Base-by-base conservation (phyloP, 1,140 invertebrate genomes). In the Penaeus indicus region DNA sequence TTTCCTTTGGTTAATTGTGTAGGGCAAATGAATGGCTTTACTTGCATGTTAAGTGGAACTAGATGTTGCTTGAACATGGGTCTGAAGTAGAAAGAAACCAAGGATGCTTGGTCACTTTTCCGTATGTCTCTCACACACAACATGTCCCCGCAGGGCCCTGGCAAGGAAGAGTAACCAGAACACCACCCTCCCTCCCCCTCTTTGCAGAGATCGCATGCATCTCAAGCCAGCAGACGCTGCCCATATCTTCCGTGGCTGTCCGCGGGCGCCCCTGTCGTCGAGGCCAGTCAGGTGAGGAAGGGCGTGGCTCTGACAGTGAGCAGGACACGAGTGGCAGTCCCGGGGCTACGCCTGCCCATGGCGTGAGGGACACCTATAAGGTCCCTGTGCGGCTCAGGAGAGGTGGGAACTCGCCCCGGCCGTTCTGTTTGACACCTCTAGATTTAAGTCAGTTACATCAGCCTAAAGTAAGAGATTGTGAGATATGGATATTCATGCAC, bases 141-240 rank as follows among this genome's bases (percentile, higher is more conserved):
- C 8, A 54, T 13, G 54, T 54, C 19, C 18, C 67, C 10, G 0
- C 22, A 19, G 13, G 25, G 77, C 16, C 2, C 8, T 13, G 13
- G 25, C 77, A 22, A n/a, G 77, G 27, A 38, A 32, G 42, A 79
- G 25, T 11, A 8, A 38, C 21, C 27, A 18, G 16, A 84, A 61
- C 21, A 10, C 8, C 1, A 16, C 47, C 32, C 18, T 0, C 63
- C 78, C 11, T 22, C 63, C 5, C n/a, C 25, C 60, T 32, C 67
- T 69, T 69, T 88, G 47, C 91, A 93, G 92, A 93, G 91, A 92
- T 93, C 75, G 92, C 92, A 5, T 93, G 92, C 91, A 93, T 93
- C 85, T 93, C 92, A 54, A 93, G 92, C 86, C 92, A 93, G 84
- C 92, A 93, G 86, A 93, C 92, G 0, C 91, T 93, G 27, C 92